These are phyloP conservation scores for Alexandromys fortis DNA, from an alignment of 2,113 vertebrate genomes.

Conservation along the genomic window DNA sequence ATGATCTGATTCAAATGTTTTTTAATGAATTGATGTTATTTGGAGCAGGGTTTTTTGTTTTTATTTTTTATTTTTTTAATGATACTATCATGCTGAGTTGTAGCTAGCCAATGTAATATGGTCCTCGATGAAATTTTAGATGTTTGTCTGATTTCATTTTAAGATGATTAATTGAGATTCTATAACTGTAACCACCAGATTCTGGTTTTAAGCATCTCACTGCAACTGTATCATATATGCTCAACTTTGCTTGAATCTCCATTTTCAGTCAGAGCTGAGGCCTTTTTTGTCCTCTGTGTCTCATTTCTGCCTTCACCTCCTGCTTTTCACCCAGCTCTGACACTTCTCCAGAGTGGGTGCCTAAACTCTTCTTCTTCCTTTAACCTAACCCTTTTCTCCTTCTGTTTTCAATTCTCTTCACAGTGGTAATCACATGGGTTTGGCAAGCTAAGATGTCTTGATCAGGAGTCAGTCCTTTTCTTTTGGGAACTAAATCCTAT, in stretches of 20 bases:
- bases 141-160: slow-evolving; percentile 71
- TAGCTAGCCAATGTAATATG: slow-evolving; percentile 53
- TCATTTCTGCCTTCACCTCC: slow-evolving; percentile 68
- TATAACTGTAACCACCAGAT: slow-evolving; percentile 56
- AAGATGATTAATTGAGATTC: slow-evolving; percentile 65
- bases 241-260: slow-evolving; percentile 69
- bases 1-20: slow-evolving; percentile 54
- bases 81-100: slow-evolving; percentile 48
- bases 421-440: slow-evolving; percentile 56
- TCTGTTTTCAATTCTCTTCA: slow-evolving; percentile 63
- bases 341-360: slow-evolving; percentile 56
- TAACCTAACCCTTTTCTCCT: slow-evolving; percentile 57
- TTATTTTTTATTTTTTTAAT: slow-evolving; percentile 9
- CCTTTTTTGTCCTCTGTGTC: slow-evolving; percentile 65
- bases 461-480: slow-evolving; percentile 70
- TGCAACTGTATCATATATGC: slow-evolving; percentile 49
- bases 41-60: background rate
- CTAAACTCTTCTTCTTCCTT: slow-evolving; percentile 67
- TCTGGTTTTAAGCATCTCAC: slow-evolving; percentile 67
- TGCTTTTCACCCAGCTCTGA: slow-evolving; percentile 68
- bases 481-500: slow-evolving; percentile 66
- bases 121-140: slow-evolving; percentile 68
- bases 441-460: slow-evolving; percentile 67
- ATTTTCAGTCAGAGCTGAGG: slow-evolving; percentile 65
- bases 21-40: slow-evolving; percentile 66